Conservation (phyloP, 2,888 invertebrate species). For the Rhagium mordax region DNA sequence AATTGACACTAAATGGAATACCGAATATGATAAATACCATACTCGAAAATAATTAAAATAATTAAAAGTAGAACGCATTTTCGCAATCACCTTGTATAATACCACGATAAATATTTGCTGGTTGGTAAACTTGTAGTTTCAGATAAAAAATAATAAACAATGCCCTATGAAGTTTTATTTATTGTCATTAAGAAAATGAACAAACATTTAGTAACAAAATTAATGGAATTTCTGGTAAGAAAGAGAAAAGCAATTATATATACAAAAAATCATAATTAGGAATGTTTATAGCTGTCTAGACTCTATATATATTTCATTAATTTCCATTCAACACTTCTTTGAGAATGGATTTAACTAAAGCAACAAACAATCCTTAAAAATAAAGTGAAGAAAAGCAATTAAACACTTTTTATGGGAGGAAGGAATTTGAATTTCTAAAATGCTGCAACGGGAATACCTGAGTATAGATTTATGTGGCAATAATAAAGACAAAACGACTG, state of each 20-base stretch:
- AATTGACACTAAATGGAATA: too few species aligned
- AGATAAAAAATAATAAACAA: too few species aligned
- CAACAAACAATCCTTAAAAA: slow-evolving; percentile 24
- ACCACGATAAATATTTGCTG: too few species aligned
- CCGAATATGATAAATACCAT: too few species aligned
- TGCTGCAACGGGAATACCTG: slow-evolving; percentile 22
- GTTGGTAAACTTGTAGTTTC: too few species aligned
- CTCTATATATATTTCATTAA: slow-evolving; percentile 1
- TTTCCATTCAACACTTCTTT: slow-evolving; percentile 8
- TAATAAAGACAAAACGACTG: slow-evolving; percentile 50
- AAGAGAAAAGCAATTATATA: neutral
- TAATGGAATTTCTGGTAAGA: too few species aligned
- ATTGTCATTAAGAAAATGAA: too few species aligned
- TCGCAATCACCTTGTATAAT: too few species aligned
- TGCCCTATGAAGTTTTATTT: too few species aligned
- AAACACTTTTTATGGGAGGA: neutral
- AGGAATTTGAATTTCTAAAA: slow-evolving; percentile 22
- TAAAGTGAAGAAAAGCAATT: slow-evolving; percentile 17
- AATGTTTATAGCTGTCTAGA: slow-evolving; percentile 10
- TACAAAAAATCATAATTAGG: slow-evolving; percentile 1
- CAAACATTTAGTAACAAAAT: neutral
- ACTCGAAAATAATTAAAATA: too few species aligned
- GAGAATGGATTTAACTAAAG: slow-evolving; percentile 11
- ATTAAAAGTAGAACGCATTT: too few species aligned
- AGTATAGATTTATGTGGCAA: slow-evolving; percentile 45